Percentiles rank a stretch among this genome's conserved stretches.
phyloP scores from a whole-genome alignment of 2,113 vertebrate genomes.

The Muntiacus muntjak region DNA sequence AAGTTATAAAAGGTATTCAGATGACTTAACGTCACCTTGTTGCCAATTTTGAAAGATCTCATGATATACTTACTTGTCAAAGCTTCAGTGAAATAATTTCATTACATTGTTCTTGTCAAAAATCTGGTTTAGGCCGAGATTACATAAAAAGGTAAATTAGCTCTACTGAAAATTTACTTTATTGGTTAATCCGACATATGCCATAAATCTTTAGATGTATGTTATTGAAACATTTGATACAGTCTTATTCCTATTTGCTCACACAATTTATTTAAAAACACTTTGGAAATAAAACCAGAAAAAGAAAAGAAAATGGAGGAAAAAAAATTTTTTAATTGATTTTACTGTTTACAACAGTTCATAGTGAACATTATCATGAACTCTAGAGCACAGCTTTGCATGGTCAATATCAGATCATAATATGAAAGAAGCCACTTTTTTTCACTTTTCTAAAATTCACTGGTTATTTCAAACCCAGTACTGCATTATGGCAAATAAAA shows the following conservation, averaged over 20 bases:
- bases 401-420: background rate
- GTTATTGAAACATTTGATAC: background rate
- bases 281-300: background rate
- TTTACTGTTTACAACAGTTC: background rate
- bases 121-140: background rate
- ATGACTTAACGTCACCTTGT: background rate
- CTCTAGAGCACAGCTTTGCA: background rate
- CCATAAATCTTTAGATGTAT: background rate
- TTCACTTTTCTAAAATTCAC: background rate
- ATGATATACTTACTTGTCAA: background rate
- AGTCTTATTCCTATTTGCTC: background rate
- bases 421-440: background rate
- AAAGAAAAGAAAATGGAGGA: background rate
- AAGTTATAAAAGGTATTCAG: background rate
- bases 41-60: background rate
- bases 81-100: background rate
- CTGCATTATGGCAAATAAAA: background rate
- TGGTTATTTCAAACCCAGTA: background rate
- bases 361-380: background rate
- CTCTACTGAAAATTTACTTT: background rate
- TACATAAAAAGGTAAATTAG: background rate
- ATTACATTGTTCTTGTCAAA: constrained; percentile 8
- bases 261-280: background rate
- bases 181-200: background rate
- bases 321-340: background rate